These are phyloP conservation scores for Anabacerthia variegaticeps DNA, from an alignment of 2,797 vertebrate species.

Conservation along the genomic window DNA sequence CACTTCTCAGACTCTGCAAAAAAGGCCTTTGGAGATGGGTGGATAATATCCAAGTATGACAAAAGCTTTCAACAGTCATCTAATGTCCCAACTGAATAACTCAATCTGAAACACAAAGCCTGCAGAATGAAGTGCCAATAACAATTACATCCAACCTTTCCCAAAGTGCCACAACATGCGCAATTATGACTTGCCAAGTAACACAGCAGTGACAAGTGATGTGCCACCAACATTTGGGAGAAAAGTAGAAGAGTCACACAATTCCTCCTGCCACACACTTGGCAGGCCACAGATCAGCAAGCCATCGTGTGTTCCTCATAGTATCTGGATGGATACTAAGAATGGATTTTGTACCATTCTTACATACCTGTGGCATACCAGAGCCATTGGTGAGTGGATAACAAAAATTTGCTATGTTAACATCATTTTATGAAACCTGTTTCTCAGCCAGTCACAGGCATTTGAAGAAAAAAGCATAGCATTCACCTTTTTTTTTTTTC, in stretches of 20 bases:
- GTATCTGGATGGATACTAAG: no score
- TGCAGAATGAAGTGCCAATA: not conserved
- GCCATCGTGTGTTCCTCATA: not conserved
- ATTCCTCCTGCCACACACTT: not conserved
- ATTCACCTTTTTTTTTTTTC: not conserved
- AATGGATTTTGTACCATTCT: not conserved
- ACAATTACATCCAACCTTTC: not conserved
- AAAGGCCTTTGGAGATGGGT: not conserved
- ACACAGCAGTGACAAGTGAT: not conserved
- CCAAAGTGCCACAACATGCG: not conserved
- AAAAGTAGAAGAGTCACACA: not conserved
- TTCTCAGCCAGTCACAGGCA: not conserved
- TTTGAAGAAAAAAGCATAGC: not conserved
- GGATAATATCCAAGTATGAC: constrained; percentile 5
- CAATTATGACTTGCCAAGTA: not conserved
- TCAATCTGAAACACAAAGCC: not conserved
- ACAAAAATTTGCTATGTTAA: not conserved
- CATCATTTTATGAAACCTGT: not conserved
- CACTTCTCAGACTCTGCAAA: not conserved
- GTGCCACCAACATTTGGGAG: not conserved
- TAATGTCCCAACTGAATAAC: not conserved
- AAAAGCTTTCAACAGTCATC: constrained; percentile 43
- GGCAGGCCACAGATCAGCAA: not conserved
- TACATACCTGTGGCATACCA: not conserved
- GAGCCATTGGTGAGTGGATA: not conserved